Evolutionary conservation across 2,797 vertebrate genomes (phyloP).

Genomic region (Macrochelys suwanniensis): DNA sequence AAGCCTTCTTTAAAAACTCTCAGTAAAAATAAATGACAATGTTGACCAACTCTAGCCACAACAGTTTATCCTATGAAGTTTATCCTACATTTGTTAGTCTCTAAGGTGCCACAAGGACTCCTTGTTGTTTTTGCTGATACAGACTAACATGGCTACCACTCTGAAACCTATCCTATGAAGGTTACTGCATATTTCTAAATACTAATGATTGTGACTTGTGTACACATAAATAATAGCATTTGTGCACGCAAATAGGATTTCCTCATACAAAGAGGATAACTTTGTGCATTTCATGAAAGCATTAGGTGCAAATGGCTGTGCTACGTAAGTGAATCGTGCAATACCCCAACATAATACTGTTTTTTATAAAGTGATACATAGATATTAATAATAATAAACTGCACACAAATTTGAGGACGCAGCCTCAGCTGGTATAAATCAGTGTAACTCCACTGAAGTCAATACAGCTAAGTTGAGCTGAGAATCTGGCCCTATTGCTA

Average conservation of each 20-base stretch:
- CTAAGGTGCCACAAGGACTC: too few relatives aligned
- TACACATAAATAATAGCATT: background rate
- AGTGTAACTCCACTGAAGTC: background rate
- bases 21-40: background rate
- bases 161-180: background rate
- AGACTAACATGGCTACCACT: too few relatives aligned
- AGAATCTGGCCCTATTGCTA: background rate
- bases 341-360: background rate
- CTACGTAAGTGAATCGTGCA: conserved; percentile 45
- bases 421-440: conserved; percentile 29
- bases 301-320: background rate
- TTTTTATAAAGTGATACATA: conserved; percentile 31
- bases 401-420: background rate
- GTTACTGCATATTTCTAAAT: background rate
- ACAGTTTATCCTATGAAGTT: background rate
- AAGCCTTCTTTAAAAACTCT: background rate
- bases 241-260: conserved; percentile 4
- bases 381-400: background rate
- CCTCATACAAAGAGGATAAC: background rate
- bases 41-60: background rate
- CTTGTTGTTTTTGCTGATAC: too few relatives aligned
- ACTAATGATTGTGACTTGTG: background rate
- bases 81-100: too few relatives aligned
- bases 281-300: conserved; percentile 16
- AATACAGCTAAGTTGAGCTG: background rate